These are phyloP conservation scores for Nansenia antarctica DNA, from an alignment of 2,113 vertebrate genomes.

Conservation along the genomic window DNA sequence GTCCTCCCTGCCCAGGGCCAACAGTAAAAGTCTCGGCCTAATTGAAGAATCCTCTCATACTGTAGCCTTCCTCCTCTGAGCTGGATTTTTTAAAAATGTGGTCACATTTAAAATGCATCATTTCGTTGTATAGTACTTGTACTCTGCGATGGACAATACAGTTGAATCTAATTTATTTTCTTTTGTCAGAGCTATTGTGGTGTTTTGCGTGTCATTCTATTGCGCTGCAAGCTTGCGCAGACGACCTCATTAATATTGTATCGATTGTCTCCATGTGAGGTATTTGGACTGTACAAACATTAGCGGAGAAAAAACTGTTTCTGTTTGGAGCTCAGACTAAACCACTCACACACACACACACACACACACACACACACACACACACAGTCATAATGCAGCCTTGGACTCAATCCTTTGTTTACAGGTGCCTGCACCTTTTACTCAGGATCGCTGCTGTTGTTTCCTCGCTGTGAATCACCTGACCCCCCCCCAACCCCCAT, in stretches of 20 bases:
- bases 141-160: no score
- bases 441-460: background rate
- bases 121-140: no score
- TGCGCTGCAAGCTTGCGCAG: background rate
- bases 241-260: background rate
- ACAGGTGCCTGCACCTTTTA: background rate
- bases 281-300: background rate
- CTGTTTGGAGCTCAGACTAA: no score
- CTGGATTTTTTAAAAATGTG: no score
- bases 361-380: background rate
- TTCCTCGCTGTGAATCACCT: background rate
- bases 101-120: no score
- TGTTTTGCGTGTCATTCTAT: background rate
- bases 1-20: no score
- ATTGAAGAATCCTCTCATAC: no score
- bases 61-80: no score
- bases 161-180: no score
- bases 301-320: background rate
- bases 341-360: background rate
- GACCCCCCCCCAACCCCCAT: background rate
- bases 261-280: background rate
- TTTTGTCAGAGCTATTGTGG: background rate
- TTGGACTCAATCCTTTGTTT: background rate
- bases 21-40: no score
- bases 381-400: background rate